A percentile compares a stretch with the other conserved stretches of the same genome.
These are phyloP conservation scores for Yponomeuta plumbellus DNA, from an alignment of 2,888 invertebrate species.

Conservation along the genomic window DNA sequence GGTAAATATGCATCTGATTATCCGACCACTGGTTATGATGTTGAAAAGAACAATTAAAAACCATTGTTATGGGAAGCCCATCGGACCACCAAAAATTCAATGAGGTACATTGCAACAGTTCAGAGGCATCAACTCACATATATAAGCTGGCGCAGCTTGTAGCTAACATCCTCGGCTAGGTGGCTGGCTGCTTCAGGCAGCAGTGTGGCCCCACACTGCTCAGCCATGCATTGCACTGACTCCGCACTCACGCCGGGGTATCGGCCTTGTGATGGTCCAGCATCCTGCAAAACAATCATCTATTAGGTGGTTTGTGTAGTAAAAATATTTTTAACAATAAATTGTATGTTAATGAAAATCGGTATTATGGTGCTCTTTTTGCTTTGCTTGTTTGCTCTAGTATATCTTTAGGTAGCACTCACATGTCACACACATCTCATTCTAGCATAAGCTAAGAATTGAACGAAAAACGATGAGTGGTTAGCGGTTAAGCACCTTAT, in stretches of 20 bases:
- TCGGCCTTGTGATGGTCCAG: conserved; percentile 56
- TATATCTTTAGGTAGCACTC: neutral
- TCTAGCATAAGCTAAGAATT: too few relatives aligned
- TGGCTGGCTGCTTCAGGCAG: conserved; percentile 59
- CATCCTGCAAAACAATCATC: conserved; percentile 43
- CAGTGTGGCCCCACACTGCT: conserved; percentile 59
- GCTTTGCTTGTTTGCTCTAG: too few relatives aligned
- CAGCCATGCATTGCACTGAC: conserved; percentile 64
- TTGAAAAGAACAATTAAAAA: too few relatives aligned
- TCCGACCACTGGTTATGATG: too few relatives aligned
- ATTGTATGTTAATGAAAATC: too few relatives aligned
- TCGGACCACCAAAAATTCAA: too few relatives aligned
- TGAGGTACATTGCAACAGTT: too few relatives aligned
- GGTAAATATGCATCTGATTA: too few relatives aligned
- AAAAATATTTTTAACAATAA: conserved; percentile 12
- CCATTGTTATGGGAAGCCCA: too few relatives aligned
- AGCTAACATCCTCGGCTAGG: conserved; percentile 71
- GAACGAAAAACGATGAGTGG: too few relatives aligned
- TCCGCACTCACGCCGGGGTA: conserved; percentile 67
- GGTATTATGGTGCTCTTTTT: too few relatives aligned
- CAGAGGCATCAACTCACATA: conserved; percentile 45
- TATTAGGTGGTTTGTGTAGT: neutral
- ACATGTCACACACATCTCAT: conserved; percentile 13
- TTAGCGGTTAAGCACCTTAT: neutral
- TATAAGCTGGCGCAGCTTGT: conserved; percentile 67